These are phyloP conservation scores for Wasmannia auropunctata DNA, from an alignment of 1,140 invertebrate species.

Conservation along the genomic window DNA sequence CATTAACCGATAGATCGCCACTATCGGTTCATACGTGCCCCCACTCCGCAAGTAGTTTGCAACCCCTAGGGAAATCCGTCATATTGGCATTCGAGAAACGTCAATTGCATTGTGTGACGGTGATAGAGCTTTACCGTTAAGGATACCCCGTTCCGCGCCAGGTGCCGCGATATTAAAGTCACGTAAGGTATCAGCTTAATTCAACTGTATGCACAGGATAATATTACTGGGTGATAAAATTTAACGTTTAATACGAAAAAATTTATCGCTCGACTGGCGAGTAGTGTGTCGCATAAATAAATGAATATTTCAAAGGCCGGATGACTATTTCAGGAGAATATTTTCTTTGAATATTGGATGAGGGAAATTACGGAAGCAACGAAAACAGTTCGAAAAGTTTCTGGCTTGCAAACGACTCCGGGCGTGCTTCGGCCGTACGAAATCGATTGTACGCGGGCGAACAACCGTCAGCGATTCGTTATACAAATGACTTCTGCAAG, in stretches of 20 bases:
- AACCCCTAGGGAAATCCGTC: slow-evolving; percentile 74
- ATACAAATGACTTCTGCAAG: slow-evolving; percentile 49
- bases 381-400: slow-evolving; percentile 43
- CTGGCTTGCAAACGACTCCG: slow-evolving; percentile 32
- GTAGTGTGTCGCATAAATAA: slow-evolving; percentile 8
- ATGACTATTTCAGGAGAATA: slow-evolving; percentile 3
- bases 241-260: neutral
- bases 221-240: neutral
- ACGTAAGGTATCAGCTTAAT: neutral
- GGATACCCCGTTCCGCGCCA: neutral
- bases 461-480: slow-evolving; percentile 55
- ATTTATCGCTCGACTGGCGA: neutral
- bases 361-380: slow-evolving; percentile 47
- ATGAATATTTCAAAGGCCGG: slow-evolving; percentile 32
- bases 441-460: slow-evolving; percentile 35
- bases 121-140: slow-evolving; percentile 22
- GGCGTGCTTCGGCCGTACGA: neutral
- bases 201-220: neutral
- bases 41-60: slow-evolving; percentile 11
- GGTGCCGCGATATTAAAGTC: slow-evolving; percentile 4
- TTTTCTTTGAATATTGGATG: slow-evolving; percentile 58
- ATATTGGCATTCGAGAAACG: slow-evolving; percentile 71
- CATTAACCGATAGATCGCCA: slow-evolving; percentile 63
- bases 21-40: slow-evolving; percentile 50
- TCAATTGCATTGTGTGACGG: slow-evolving; percentile 24